Conservation (phyloP, 2,113 vertebrate species). For the Gallinago media region DNA sequence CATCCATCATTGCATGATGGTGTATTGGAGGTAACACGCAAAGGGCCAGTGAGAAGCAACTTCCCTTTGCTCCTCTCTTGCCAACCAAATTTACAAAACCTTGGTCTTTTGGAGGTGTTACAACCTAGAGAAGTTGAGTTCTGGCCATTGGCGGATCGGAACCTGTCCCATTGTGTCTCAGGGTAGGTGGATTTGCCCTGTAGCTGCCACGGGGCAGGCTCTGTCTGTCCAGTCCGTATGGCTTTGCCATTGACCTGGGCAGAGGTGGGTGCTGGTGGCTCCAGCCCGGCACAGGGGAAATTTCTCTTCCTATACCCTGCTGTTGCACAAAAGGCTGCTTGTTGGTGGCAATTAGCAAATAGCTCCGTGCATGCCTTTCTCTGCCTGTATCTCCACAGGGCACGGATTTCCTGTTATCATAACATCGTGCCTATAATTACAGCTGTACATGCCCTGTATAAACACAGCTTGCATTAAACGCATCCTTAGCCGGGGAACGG, state of each 20-base stretch:
- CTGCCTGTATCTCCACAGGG: conserved; percentile 68
- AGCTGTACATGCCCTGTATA: conserved; percentile 61
- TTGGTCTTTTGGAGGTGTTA: not conserved
- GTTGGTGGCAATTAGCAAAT: conserved; percentile 60
- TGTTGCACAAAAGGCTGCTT: conserved; percentile 34
- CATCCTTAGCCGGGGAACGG: conserved; percentile 14
- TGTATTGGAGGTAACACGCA: not conserved
- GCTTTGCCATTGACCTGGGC: not conserved
- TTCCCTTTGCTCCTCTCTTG: not conserved
- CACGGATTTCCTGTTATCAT: conserved; percentile 75
- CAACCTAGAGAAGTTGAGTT: not conserved
- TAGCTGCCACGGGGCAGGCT: accelerated
- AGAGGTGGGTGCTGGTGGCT: not conserved
- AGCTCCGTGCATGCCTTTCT: conserved; percentile 34
- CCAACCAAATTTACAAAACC: not conserved
- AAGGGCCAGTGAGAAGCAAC: not conserved
- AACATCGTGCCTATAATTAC: conserved; percentile 72
- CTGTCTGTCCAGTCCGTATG: not conserved
- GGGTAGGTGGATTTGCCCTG: not conserved
- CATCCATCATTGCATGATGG: accelerated
- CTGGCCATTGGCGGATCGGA: not conserved
- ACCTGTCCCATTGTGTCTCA: accelerated
- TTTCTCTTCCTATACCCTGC: not conserved
- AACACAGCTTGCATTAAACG: conserved; percentile 45
- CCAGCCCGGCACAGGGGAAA: accelerated